Conservation (phyloP, 1,140 invertebrate species). For the Telenomus remus region DNA sequence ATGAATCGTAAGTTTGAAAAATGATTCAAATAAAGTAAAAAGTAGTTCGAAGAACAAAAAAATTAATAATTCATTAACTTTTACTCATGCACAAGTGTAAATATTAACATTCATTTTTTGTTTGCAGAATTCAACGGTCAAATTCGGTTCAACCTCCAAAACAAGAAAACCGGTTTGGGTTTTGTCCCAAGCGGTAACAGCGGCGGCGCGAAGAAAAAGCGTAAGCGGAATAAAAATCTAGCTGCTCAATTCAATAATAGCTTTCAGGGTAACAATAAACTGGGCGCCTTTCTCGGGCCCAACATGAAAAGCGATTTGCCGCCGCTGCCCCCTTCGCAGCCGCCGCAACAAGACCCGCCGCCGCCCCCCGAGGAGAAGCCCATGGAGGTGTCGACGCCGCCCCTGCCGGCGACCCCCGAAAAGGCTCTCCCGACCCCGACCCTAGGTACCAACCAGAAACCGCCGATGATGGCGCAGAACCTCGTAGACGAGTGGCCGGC, state of each 20-base stretch:
- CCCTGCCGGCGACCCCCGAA: constrained; percentile 3
- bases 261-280: constrained; percentile 71
- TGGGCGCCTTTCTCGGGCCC: constrained; percentile 54
- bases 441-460: constrained; percentile 58
- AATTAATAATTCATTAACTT: too few relatives aligned
- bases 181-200: constrained; percentile 74
- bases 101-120: too few relatives aligned
- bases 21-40: too few relatives aligned
- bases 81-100: too few relatives aligned
- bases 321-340: constrained; percentile 75
- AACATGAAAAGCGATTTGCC: constrained; percentile 67
- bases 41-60: too few relatives aligned
- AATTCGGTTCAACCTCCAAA: constrained; percentile 78
- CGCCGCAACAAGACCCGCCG: constrained; percentile 30
- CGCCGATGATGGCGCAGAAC: constrained; percentile 57
- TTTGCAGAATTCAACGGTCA: constrained; percentile 73
- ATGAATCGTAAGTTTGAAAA: constrained; percentile 62
- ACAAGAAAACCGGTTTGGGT: constrained; percentile 76
- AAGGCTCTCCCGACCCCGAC: constrained; percentile 38
- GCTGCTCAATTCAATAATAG: constrained; percentile 75
- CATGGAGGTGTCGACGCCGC: constrained; percentile 9
- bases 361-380: constrained; percentile 57
- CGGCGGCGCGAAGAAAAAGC: constrained; percentile 82
- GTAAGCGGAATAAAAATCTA: constrained; percentile 82
- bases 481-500: constrained; percentile 80